Conservation (phyloP, 2,797 vertebrate genomes). For the Tokudaia tokunoshimensis region DNA sequence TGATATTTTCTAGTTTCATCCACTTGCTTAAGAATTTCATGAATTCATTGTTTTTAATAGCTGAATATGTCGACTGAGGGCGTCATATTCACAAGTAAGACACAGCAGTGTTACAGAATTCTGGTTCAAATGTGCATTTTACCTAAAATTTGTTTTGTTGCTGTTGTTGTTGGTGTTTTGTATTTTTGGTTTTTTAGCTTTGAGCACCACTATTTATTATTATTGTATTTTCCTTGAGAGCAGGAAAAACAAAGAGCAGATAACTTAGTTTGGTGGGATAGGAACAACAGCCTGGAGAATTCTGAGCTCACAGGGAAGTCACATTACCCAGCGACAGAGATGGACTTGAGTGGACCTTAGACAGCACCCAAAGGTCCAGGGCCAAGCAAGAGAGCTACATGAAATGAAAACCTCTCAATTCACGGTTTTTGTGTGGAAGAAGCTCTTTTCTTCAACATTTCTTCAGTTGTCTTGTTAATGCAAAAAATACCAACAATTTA, state of each 20-base stretch:
- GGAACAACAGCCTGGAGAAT: not conserved
- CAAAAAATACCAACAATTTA: not conserved
- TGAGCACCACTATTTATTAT: not conserved
- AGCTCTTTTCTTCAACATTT: not conserved
- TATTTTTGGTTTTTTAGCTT: not conserved
- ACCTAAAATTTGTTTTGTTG: not conserved
- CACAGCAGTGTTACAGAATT: not conserved
- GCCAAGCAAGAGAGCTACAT: not conserved
- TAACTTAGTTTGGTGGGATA: not conserved
- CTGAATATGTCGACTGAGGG: not conserved
- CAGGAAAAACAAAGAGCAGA: not conserved
- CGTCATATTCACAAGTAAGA: not conserved
- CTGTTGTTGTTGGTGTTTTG: too few relatives aligned
- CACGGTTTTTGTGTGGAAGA: not conserved
- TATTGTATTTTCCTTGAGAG: not conserved
- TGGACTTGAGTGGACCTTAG: fast-evolving
- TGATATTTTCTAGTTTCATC: too few relatives aligned
- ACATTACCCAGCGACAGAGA: fast-evolving
- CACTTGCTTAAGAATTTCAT: too few relatives aligned
- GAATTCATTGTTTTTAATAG: not conserved
- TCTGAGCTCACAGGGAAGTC: not conserved
- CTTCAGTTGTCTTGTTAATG: not conserved
- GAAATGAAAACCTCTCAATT: not conserved
- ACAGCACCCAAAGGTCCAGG: fast-evolving
- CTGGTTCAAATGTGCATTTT: not conserved